These are phyloP conservation scores for Ataeniobius toweri DNA, from an alignment of 2,797 vertebrate genomes.

Conservation along the genomic window DNA sequence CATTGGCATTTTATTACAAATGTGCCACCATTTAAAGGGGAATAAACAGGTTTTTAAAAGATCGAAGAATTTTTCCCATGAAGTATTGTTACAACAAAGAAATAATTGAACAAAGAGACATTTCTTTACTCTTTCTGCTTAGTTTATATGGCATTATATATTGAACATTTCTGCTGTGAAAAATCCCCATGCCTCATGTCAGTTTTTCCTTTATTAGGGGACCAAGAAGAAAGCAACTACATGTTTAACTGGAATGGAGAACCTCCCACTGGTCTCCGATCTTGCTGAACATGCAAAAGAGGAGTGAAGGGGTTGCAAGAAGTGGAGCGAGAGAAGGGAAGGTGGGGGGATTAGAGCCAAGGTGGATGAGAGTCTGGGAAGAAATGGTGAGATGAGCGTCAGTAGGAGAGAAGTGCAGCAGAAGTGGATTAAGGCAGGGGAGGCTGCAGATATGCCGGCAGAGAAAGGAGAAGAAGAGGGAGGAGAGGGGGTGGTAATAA, in stretches of 20 bases:
- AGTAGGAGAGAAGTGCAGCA: slow-evolving; percentile 58
- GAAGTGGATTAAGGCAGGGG: slow-evolving; percentile 67
- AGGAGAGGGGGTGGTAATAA: slow-evolving; percentile 61
- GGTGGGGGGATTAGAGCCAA: slow-evolving; percentile 53
- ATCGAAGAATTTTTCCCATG: not conserved
- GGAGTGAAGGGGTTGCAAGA: slow-evolving; percentile 43
- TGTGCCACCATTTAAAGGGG: not conserved
- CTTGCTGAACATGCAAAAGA: slow-evolving; percentile 70
- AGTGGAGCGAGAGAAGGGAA: slow-evolving; percentile 43
- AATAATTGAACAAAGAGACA: not conserved
- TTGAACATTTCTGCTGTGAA: slow-evolving; percentile 1
- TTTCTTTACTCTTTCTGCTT: not conserved
- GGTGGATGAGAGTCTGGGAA: slow-evolving; percentile 63
- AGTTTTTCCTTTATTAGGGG: slow-evolving; percentile 12
- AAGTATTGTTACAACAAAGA: not conserved
- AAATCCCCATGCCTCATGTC: slow-evolving; percentile 9
- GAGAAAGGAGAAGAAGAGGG: slow-evolving; percentile 15
- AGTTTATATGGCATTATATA: too few species aligned
- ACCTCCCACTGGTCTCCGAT: slow-evolving; percentile 58
- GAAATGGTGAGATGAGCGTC: slow-evolving; percentile 62
- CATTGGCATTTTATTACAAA: not conserved
- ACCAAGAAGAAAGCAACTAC: slow-evolving; percentile 22
- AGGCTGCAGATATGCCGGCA: slow-evolving; percentile 55
- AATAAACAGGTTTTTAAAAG: not conserved
- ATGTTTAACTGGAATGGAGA: slow-evolving; percentile 50